Conservation (phyloP, 2,888 invertebrate species). For the Torymus texanus region DNA sequence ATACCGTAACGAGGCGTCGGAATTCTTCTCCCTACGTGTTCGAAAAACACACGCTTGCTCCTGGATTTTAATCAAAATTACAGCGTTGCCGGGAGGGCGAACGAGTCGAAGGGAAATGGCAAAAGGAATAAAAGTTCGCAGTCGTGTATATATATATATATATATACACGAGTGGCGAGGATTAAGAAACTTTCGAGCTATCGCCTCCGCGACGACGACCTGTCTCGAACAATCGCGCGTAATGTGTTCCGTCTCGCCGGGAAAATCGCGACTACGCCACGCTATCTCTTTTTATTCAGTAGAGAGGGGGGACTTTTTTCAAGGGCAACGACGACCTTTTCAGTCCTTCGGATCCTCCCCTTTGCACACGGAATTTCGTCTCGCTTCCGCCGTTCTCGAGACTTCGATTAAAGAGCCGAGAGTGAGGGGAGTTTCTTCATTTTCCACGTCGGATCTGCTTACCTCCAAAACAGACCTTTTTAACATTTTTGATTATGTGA, state of each 20-base stretch:
- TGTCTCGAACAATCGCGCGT: slow-evolving; percentile 43
- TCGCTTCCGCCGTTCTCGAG: no score
- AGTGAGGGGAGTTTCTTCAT: neutral
- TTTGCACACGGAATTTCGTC: no score
- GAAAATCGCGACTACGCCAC: slow-evolving; percentile 10
- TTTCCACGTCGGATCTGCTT: neutral
- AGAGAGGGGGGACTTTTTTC: slow-evolving; percentile 9
- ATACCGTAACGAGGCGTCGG: slow-evolving; percentile 23
- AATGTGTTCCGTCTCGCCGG: slow-evolving; percentile 32
- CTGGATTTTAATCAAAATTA: slow-evolving; percentile 59
- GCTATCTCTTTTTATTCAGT: slow-evolving; percentile 18
- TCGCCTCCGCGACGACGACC: slow-evolving; percentile 27
- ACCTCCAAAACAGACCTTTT: no score
- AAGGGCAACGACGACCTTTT: slow-evolving; percentile 4
- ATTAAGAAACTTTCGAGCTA: slow-evolving; percentile 51
- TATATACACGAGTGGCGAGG: slow-evolving; percentile 18
- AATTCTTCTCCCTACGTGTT: slow-evolving; percentile 39
- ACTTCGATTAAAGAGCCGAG: no score
- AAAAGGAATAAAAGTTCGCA: slow-evolving; percentile 45
- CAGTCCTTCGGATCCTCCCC: no score
- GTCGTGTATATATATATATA: no score
- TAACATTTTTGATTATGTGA: no score
- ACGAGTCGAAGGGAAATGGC: no score
- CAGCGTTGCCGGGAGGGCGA: slow-evolving; percentile 36
- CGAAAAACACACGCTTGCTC: slow-evolving; percentile 40